Conservation (phyloP, 2,113 vertebrate genomes). For the Chaenogobius annularis region DNA sequence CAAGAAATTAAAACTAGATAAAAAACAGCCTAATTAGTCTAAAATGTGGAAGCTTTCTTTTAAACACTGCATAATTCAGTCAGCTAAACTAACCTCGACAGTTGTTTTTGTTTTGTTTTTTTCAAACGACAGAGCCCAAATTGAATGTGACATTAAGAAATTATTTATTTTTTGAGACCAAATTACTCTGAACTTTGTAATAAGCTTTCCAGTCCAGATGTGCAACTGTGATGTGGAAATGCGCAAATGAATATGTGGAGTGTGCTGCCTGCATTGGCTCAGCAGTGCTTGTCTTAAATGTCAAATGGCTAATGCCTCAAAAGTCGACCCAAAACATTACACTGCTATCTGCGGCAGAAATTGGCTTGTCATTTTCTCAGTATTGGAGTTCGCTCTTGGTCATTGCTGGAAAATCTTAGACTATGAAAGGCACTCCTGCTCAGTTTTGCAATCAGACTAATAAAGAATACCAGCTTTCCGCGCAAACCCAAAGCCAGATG, state of each 20-base stretch:
- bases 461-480: slow-evolving; percentile 64
- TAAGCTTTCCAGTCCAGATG: neutral
- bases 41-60: neutral
- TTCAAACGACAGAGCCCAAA: neutral
- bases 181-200: slow-evolving; percentile 2
- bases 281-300: slow-evolving; percentile 16
- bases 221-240: neutral
- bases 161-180: neutral
- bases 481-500: slow-evolving; percentile 39
- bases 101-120: slow-evolving; percentile 2
- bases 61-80: neutral
- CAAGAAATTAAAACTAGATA: neutral
- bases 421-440: slow-evolving; percentile 63
- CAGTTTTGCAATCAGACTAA: slow-evolving; percentile 72
- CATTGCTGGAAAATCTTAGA: slow-evolving; percentile 65
- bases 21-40: slow-evolving; percentile 2
- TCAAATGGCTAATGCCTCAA: neutral
- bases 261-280: neutral
- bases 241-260: neutral
- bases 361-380: slow-evolving; percentile 22
- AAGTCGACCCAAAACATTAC: slow-evolving; percentile 25
- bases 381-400: slow-evolving; percentile 46
- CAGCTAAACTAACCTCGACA: neutral
- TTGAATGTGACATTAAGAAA: neutral
- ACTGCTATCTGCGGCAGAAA: slow-evolving; percentile 49